Evolutionary conservation across 2,888 invertebrate species (phyloP), one percentile per base, ranked within the genome.

Genomic region (Tetramorium bicarinatum): DNA sequence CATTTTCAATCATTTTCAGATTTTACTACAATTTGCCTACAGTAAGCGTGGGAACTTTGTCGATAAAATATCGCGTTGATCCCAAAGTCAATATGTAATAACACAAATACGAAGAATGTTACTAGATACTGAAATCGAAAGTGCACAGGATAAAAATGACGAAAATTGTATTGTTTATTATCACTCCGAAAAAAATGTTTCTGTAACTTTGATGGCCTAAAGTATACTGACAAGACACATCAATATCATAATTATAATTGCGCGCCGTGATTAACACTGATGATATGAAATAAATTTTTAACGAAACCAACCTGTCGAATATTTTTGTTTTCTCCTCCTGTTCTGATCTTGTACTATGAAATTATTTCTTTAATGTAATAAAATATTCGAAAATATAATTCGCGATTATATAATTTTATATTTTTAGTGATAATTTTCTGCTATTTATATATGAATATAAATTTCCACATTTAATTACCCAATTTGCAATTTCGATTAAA

Each of bases 181-280:
- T 76, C 72, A 44, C 61, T 56, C n/a, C 75, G 47, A 47, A 18
- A 44, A 83, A 76, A 81, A 72, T 82, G 49, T 67, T 69, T 77
- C 64, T 81, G 80, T 90, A 85, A 90, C 76, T 85, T 90, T 77
- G 82, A 91, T 91, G 92, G 92, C 92, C 92, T 92, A 92, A 92
- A 82, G 44, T 80, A 75, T 85, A 88, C 82, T 67, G 82, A 84
- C 72, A 66, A 80, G 29, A 83, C 67, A 38, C 74, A 75, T 75
- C 54, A 87, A 69, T 84, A 88, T 75, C 69, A 86, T 83, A 85
- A 79, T 66, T 67, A 77, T 85, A 79, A 75, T 67, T 72, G 85
- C 82, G 87, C 72, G 85, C 86, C 83, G 76, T 84, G 82, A 87
- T 87, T 91, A 89, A 82, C 87, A 87, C 84, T 64, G 83, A 91